Conservation (phyloP, 2,888 invertebrate species). For the Melieria omissa region DNA sequence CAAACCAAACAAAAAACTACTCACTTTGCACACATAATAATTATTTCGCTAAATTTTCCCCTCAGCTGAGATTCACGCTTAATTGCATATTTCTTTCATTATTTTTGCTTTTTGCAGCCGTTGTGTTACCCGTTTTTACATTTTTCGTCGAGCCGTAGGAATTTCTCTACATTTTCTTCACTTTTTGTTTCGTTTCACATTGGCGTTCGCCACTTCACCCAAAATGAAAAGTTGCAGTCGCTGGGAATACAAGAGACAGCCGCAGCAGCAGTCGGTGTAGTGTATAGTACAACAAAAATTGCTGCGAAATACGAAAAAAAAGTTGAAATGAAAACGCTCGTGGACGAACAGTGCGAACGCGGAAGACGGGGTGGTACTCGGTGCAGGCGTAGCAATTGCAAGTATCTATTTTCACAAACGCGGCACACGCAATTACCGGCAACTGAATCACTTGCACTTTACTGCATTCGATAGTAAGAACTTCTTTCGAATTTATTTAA, state of each 20-base stretch:
- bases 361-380: too few species aligned
- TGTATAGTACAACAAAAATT: background rate
- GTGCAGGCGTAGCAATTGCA: too few species aligned
- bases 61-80: slow-evolving; percentile 9
- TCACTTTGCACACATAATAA: too few species aligned
- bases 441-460: slow-evolving; percentile 40
- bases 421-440: background rate
- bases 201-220: background rate
- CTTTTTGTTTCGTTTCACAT: background rate
- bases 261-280: background rate
- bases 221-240: background rate
- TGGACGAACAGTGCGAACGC: too few species aligned
- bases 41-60: slow-evolving; percentile 10
- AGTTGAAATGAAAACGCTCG: too few species aligned
- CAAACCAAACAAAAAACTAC: too few species aligned
- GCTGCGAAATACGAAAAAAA: too few species aligned
- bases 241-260: background rate
- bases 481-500: slow-evolving; percentile 38
- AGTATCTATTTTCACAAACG: background rate
- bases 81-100: slow-evolving; percentile 7
- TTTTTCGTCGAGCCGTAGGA: slow-evolving; percentile 12
- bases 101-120: background rate
- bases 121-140: too few species aligned
- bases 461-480: slow-evolving; percentile 23
- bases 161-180: slow-evolving; percentile 42